Base-by-base conservation (phyloP, 1,140 invertebrate genomes). In the Ostrea edulis region DNA sequence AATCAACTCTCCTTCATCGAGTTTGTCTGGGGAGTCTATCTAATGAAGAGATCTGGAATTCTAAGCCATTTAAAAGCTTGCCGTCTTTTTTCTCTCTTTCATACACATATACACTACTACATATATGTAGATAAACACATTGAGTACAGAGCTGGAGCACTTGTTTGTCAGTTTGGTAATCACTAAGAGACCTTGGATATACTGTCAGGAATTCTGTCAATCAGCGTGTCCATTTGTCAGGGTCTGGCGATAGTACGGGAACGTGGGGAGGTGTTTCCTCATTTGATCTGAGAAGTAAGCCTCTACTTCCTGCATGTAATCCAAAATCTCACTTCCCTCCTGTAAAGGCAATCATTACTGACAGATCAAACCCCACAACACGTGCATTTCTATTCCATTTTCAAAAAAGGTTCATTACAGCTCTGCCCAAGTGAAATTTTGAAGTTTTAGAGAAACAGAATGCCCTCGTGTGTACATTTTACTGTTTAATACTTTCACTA, bases 241-340 rank as follows among this genome's bases (percentile, higher is more conserved):
- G 12, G 65, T 82, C 53, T 86, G 85, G 11, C 91, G 89, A 55
- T 85, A 88, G 71, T 91, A 93, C 20, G 85, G 89, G 58, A 89
- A 92, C 71, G 87, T 65, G 3, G 93, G 93, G 22, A 93, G 87
- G 51, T 90, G 51, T 55, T 92, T 91, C 52, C 85, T 85, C 53
- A 93, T 88, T 44, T 91, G 86, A 8, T 90, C 86, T 0, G 87
- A 90, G 55, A 93, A 92, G 20, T 91, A 86, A 71, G 90, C 89
- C 84, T 93, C 93, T 12, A 91, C 77, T 11, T 90, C 89, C 17
- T 77, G 51, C 91, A 92, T 92, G 83, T 92, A 93, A 29, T 89
- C 77, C 85, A 91, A 90, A 5, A 93, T 90, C 12, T 93, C 93
- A 88, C 90, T 92, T 85, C 92, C 92, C 11, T 87, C 84, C 92